Evolutionary conservation across 2,888 invertebrate genomes (phyloP), one percentile per base, ranked within the genome.

Genomic region (Tetanocera ferruginea): DNA sequence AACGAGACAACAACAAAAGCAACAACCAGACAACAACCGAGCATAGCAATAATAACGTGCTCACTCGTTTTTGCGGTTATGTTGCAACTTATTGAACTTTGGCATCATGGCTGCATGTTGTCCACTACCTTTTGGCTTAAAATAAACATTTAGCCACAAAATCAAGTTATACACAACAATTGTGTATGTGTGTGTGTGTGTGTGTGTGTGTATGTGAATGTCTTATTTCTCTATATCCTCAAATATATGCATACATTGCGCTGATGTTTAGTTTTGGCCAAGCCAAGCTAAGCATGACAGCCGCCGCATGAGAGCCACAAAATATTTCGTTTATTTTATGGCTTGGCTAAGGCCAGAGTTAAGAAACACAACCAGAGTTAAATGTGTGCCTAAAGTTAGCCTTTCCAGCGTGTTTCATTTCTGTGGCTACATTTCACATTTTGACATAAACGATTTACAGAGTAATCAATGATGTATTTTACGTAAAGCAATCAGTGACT

Each of bases 161-260:
- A 77, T 77, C 76, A 72, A 77, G 76, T 77, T 77, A 77, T 71
- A 70, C 55, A 64, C 71, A 37, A 49, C 37, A 55, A 23, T 9
- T 9, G 5, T 31, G n/a, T 64, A 3, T 66, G 52, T 31, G n/a
- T 52, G 70, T 49, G 19, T 17, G 52, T 55, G 25, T 5, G n/a
- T 14, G 11, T 55, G 55, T 25, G 37, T 73, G 60, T 73, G 37
- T 60, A 49, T 52, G 55, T 19, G 34, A 23, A 23, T 51, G 19
- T 19, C 69, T 62, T 49, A 23, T 51, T 23, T 19, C 69, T 62
- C 28, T 8, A 62, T 66, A 75, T 75, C 66, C 64, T 31, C 64
- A 64, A 75, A 75, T 75, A 66, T 66, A 31, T 74, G 49, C 17
- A n/a, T 25, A 23, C 8, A 17, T 64, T 11, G n/a, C 19, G 17